phyloP scores from a whole-genome alignment of 2,113 vertebrate genomes.

The Nycticebus coucang region DNA sequence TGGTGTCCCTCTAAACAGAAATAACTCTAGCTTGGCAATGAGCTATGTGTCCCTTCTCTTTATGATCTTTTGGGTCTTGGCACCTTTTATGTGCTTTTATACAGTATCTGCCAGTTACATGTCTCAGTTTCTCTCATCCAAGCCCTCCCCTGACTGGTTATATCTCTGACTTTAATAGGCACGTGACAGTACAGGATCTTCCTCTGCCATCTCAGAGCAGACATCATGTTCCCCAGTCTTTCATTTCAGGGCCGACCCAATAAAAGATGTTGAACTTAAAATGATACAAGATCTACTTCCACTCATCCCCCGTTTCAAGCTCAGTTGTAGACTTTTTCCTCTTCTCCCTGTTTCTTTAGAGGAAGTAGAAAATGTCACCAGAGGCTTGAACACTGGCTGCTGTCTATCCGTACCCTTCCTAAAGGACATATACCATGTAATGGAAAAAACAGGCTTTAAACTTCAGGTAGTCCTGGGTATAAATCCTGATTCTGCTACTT shows the following conservation, averaged over 20 bases:
- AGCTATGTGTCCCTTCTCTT: neutral
- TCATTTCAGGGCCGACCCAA: neutral
- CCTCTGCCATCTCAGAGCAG: neutral
- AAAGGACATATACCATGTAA: neutral
- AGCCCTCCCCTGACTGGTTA: neutral
- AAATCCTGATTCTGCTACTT: neutral
- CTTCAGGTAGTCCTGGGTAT: neutral
- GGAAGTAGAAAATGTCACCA: neutral
- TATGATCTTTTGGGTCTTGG: slow-evolving; percentile 1
- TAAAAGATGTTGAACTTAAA: neutral
- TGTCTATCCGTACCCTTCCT: neutral
- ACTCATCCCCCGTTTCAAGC: neutral
- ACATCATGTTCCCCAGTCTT: neutral
- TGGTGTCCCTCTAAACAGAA: slow-evolving; percentile 20
- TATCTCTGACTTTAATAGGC: neutral
- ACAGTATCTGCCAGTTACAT: neutral
- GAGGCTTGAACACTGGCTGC: neutral
- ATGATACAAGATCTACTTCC: neutral
- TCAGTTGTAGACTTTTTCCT: neutral
- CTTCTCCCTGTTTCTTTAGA: neutral
- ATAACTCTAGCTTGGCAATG: neutral
- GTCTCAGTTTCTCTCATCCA: slow-evolving; percentile 3
- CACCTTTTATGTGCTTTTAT: neutral
- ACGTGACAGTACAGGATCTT: neutral
- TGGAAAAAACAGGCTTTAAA: neutral